Conservation (phyloP, 2,113 vertebrate species). For the Takifugu bimaculatus region DNA sequence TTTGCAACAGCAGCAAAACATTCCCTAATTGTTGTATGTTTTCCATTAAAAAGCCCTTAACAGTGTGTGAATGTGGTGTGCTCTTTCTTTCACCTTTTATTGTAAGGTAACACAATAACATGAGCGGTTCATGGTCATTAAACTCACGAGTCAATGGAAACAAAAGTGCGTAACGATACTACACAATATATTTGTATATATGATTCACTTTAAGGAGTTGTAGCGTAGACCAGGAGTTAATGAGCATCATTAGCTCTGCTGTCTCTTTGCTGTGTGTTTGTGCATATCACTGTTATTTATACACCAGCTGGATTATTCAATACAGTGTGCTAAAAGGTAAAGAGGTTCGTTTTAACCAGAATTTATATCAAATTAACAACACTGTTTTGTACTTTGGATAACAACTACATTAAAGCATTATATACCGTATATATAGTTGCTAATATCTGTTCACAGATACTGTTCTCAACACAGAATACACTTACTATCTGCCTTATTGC, state of each 20-base stretch:
- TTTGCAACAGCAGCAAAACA: slow-evolving; percentile 78
- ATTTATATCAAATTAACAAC: slow-evolving; percentile 35
- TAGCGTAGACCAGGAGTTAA: slow-evolving; percentile 51
- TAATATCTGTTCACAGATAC: slow-evolving; percentile 44
- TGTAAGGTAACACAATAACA: slow-evolving; percentile 43
- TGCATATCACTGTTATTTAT: slow-evolving; percentile 28
- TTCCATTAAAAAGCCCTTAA: slow-evolving; percentile 74
- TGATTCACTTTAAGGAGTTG: slow-evolving; percentile 48
- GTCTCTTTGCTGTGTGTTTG: slow-evolving; percentile 14
- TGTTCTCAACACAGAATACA: slow-evolving; percentile 32
- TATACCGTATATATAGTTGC: slow-evolving; percentile 27
- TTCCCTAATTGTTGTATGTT: slow-evolving; percentile 70
- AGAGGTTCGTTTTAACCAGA: slow-evolving; percentile 28
- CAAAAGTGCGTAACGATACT: slow-evolving; percentile 69
- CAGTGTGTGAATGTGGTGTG: slow-evolving; percentile 62
- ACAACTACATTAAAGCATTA: slow-evolving; percentile 55
- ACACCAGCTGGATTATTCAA: slow-evolving; percentile 39
- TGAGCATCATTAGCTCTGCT: slow-evolving; percentile 27
- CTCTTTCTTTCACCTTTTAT: slow-evolving; percentile 57
- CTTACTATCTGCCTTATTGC: slow-evolving; percentile 12
- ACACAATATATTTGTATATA: slow-evolving; percentile 47
- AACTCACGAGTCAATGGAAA: slow-evolving; percentile 52
- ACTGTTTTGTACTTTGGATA: slow-evolving; percentile 52
- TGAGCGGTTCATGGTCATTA: slow-evolving; percentile 57
- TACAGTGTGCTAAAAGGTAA: slow-evolving; percentile 28